A percentile compares a stretch with the other conserved stretches of the same genome.
Conservation (phyloP, 2,113 vertebrate species). For the Thunnus maccoyii region DNA sequence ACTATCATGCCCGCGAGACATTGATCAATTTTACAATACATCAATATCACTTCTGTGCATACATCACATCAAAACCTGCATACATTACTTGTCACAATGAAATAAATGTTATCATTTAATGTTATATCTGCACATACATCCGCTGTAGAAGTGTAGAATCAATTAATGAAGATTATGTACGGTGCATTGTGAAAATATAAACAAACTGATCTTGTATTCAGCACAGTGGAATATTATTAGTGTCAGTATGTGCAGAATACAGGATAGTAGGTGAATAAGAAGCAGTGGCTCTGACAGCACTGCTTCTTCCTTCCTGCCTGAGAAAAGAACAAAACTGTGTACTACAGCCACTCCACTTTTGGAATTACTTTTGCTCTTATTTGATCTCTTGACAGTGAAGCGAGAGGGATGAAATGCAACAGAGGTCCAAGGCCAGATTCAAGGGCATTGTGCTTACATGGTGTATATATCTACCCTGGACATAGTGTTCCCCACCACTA, state of each 20-base stretch:
- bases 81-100: neutral
- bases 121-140: neutral
- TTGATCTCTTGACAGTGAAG: constrained; percentile 59
- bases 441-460: constrained; percentile 68
- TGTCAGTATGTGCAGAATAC: neutral
- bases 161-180: neutral
- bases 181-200: neutral
- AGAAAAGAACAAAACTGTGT: constrained; percentile 12
- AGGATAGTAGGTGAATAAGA: neutral
- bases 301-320: neutral
- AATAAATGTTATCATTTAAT: neutral
- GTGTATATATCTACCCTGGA: constrained; percentile 54
- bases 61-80: neutral
- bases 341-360: constrained; percentile 34
- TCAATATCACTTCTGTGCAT: neutral
- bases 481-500: constrained; percentile 13
- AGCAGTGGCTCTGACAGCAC: neutral
- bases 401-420: constrained; percentile 47
- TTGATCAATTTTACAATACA: neutral
- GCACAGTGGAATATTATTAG: neutral
- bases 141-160: no score
- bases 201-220: neutral
- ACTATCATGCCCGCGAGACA: neutral
- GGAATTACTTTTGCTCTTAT: constrained; percentile 40
- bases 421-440: constrained; percentile 63